phyloP scores from a whole-genome alignment of 2,797 vertebrate genomes.

The Remorina albescens region DNA sequence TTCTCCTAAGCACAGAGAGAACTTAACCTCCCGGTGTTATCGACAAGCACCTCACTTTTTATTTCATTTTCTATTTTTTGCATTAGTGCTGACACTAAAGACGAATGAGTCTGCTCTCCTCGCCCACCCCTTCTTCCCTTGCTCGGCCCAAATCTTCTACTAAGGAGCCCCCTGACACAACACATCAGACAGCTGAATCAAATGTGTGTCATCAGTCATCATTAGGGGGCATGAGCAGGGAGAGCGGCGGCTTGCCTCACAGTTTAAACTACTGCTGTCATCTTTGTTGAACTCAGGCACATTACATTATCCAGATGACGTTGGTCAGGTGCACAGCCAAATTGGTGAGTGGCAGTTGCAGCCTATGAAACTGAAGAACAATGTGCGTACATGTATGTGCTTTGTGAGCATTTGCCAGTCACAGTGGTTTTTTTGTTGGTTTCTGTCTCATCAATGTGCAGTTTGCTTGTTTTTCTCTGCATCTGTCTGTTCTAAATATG shows the following conservation, averaged over 20 bases:
- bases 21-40: constrained; percentile 57
- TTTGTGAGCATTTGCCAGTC: not conserved
- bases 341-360: not conserved
- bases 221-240: constrained; percentile 64
- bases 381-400: not conserved
- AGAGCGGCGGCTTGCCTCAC: constrained; percentile 35
- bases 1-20: constrained; percentile 53
- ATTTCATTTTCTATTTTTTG: constrained; percentile 29
- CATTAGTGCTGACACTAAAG: constrained; percentile 62
- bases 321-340: not conserved
- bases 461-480: constrained; percentile 30
- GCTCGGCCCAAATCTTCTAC: constrained; percentile 69
- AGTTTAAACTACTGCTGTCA: constrained; percentile 13
- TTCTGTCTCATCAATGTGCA: constrained; percentile 1
- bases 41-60: constrained; percentile 47
- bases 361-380: not conserved
- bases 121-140: constrained; percentile 56
- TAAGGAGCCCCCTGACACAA: constrained; percentile 71
- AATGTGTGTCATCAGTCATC: constrained; percentile 77
- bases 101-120: constrained; percentile 64
- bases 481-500: constrained; percentile 69
- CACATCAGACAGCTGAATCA: constrained; percentile 72
- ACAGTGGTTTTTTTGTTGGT: not conserved
- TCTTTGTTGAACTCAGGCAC: not conserved
- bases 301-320: not conserved